Base-by-base conservation (phyloP, 1,140 invertebrate genomes). In the Eriosoma lanigerum region DNA sequence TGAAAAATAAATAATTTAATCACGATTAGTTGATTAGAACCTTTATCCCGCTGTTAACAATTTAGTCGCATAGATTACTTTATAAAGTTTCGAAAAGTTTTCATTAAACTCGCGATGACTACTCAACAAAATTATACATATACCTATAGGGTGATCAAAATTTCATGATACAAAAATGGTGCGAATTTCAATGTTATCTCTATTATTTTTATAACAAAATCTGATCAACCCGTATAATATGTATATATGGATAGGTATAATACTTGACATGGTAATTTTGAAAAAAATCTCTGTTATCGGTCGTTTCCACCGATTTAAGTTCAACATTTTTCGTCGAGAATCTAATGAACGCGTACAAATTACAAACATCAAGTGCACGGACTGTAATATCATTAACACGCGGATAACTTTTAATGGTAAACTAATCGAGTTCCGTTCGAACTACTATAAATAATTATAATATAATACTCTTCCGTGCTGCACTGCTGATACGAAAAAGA, bases 91-190 rank as follows among this genome's bases (percentile, higher is more conserved):
- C 48, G 3, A 13, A 12, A n/a, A 15, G 15, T 17, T 50, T 72
- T 50, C 68, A 17, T 50, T 72, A 72, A 72, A 50, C 48, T 72
- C 48, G 68, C 48, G 48, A 70, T 48, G 9, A n/a, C n/a, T 26
- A 44, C 66, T 50, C 48, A 26, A 70, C n/a, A n/a, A n/a, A n/a
- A n/a, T n/a, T n/a, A n/a, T n/a, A n/a, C n/a, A n/a, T n/a, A n/a
- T n/a, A n/a, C n/a, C n/a, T n/a, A n/a, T n/a, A n/a, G n/a, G n/a
- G n/a, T n/a, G n/a, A n/a, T n/a, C n/a, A n/a, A n/a, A n/a, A n/a
- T n/a, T n/a, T n/a, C n/a, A n/a, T n/a, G n/a, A n/a, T n/a, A n/a
- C n/a, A n/a, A n/a, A n/a, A n/a, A n/a, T n/a, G n/a, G n/a, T n/a
- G n/a, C n/a, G n/a, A n/a, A n/a, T n/a, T n/a, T n/a, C n/a, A n/a